Evolutionary conservation across 2,797 vertebrate genomes (phyloP).

Genomic region (Platalea minor): DNA sequence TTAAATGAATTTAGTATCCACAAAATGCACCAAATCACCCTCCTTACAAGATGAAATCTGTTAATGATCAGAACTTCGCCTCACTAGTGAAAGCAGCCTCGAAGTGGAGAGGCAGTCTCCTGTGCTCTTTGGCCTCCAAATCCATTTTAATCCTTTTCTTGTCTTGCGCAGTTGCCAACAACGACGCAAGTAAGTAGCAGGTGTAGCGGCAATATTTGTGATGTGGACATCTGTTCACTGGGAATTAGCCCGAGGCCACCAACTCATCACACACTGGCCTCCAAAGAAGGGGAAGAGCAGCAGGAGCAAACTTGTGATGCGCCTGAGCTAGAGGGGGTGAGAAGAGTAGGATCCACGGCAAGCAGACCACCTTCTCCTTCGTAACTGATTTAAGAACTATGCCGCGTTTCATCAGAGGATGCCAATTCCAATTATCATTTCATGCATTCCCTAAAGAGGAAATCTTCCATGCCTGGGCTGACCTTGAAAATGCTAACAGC

Average conservation of each 20-base stretch:
- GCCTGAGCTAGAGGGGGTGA: not conserved
- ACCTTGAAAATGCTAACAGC: conserved; percentile 57
- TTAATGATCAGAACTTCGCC: not conserved
- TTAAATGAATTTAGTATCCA: not conserved
- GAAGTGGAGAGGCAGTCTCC: not conserved
- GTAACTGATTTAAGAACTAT: not conserved
- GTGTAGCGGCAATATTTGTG: not conserved
- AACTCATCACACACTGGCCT: not conserved
- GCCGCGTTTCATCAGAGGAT: not conserved
- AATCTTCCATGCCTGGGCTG: conserved; percentile 14
- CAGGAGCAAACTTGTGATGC: not conserved
- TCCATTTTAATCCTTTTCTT: not conserved
- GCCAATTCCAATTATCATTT: conserved; percentile 6
- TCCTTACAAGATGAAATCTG: not conserved
- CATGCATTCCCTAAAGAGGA: not conserved
- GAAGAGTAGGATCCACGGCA: not conserved
- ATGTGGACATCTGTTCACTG: conserved; percentile 25
- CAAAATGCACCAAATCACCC: not conserved
- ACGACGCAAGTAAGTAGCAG: not conserved
- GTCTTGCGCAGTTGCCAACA: not conserved
- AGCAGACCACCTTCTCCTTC: not conserved
- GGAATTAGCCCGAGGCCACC: not conserved
- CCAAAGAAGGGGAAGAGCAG: not conserved
- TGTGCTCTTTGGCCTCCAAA: not conserved
- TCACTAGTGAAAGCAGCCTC: not conserved